Conservation (phyloP, 2,113 vertebrate genomes). For the Oxygymnocypris stewartii region DNA sequence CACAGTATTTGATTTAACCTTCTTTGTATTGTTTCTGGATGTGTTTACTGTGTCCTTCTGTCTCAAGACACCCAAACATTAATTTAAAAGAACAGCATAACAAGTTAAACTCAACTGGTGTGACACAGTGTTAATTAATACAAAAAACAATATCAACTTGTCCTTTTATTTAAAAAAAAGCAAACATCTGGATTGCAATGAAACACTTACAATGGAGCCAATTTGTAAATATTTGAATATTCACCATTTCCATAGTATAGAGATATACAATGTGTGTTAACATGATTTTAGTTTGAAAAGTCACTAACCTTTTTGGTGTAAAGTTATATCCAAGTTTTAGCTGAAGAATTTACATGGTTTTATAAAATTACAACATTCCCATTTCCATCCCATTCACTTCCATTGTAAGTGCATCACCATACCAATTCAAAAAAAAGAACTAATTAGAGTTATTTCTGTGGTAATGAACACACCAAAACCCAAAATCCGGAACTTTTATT, state of each 20-base stretch:
- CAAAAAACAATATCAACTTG: background rate
- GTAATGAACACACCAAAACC: background rate
- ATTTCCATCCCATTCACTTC: background rate
- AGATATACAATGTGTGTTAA: background rate
- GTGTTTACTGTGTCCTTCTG: background rate
- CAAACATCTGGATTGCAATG: background rate
- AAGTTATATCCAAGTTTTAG: background rate
- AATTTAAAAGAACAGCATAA: background rate
- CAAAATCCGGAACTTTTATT: background rate
- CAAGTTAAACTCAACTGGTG: background rate
- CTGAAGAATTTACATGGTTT: too few species aligned
- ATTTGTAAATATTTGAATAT: background rate
- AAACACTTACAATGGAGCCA: background rate
- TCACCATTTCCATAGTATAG: background rate
- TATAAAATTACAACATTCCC: background rate
- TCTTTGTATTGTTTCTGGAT: background rate
- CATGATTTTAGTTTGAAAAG: background rate
- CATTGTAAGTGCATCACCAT: background rate
- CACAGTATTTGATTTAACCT: background rate
- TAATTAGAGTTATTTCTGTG: background rate
- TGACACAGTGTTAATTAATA: background rate
- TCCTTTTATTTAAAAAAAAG: background rate
- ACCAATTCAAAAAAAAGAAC: background rate
- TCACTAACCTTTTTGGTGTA: background rate
- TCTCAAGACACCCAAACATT: background rate